Evolutionary conservation across 2,113 vertebrate genomes (phyloP).

Genomic region (Mola mola): DNA sequence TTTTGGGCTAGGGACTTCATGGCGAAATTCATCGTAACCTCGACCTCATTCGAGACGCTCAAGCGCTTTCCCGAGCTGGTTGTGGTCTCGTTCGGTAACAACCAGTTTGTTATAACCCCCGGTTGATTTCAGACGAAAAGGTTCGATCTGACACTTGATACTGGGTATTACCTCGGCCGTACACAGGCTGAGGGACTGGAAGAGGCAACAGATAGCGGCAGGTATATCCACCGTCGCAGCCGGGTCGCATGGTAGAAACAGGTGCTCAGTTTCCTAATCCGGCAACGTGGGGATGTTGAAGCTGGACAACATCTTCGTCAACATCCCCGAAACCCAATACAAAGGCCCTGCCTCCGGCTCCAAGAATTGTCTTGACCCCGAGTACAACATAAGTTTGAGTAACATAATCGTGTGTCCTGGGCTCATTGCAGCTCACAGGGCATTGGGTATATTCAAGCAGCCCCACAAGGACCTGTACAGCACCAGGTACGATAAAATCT

Average conservation of each 20-base stretch:
- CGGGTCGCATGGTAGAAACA: too few species aligned
- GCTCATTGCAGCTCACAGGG: constrained; percentile 2
- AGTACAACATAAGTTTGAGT: constrained; percentile 11
- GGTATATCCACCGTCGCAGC: not conserved
- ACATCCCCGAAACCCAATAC: not conserved
- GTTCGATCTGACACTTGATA: not conserved
- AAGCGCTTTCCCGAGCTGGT: constrained; percentile 5
- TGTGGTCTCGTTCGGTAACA: not conserved
- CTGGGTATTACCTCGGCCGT: constrained; percentile 8
- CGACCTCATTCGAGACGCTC: not conserved
- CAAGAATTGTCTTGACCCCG: not conserved
- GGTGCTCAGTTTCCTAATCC: not conserved
- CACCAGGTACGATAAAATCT: constrained; percentile 28
- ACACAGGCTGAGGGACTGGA: constrained; percentile 14
- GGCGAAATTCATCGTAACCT: not conserved
- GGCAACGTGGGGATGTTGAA: not conserved
- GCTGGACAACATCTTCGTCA: not conserved
- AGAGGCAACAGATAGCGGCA: not conserved
- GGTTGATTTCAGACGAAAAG: constrained; percentile 21
- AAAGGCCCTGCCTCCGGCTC: not conserved
- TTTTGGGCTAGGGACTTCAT: not conserved
- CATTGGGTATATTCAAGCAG: constrained; percentile 10
- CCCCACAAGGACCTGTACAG: constrained; percentile 8
- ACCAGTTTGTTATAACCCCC: constrained; percentile 11
- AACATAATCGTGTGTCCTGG: not conserved